These are phyloP conservation scores for Pyrocoelia pectoralis DNA, from an alignment of 2,888 invertebrate species.

Conservation along the genomic window DNA sequence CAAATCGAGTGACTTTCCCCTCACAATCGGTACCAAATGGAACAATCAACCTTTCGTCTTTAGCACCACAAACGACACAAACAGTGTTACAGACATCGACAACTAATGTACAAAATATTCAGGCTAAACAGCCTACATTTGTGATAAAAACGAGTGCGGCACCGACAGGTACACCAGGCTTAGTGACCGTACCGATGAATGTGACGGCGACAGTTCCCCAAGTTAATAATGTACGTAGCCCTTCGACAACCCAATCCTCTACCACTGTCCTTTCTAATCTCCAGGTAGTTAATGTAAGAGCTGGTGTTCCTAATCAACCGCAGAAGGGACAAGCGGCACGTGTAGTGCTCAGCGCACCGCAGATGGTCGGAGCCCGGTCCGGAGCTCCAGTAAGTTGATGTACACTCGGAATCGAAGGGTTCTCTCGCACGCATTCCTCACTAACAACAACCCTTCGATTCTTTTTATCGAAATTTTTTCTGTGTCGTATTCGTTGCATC, in stretches of 20 bases:
- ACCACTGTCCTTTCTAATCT: constrained; percentile 69
- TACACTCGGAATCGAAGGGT: constrained; percentile 40
- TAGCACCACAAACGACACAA: constrained; percentile 49
- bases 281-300: constrained; percentile 86
- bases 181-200: constrained; percentile 72
- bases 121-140: constrained; percentile 56
- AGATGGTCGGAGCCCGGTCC: constrained; percentile 82
- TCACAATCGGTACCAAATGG: constrained; percentile 75
- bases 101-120: constrained; percentile 56
- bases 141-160: constrained; percentile 59
- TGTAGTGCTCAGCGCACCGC: constrained; percentile 83
- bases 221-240: constrained; percentile 61
- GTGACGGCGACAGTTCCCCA: constrained; percentile 66
- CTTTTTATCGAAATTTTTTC: constrained; percentile 34
- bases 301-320: constrained; percentile 73
- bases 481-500: constrained; percentile 13
- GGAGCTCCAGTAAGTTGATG: constrained; percentile 77
- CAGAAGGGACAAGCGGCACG: constrained; percentile 83
- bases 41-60: constrained; percentile 69
- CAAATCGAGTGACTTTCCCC: constrained; percentile 69
- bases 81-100: constrained; percentile 64
- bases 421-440: constrained; percentile 10
- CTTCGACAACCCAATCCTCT: constrained; percentile 54
- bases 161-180: constrained; percentile 60
- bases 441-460: constrained; percentile 38